phyloP scores from a whole-genome alignment of 2,113 vertebrate genomes.

The Heterochromis multidens region DNA sequence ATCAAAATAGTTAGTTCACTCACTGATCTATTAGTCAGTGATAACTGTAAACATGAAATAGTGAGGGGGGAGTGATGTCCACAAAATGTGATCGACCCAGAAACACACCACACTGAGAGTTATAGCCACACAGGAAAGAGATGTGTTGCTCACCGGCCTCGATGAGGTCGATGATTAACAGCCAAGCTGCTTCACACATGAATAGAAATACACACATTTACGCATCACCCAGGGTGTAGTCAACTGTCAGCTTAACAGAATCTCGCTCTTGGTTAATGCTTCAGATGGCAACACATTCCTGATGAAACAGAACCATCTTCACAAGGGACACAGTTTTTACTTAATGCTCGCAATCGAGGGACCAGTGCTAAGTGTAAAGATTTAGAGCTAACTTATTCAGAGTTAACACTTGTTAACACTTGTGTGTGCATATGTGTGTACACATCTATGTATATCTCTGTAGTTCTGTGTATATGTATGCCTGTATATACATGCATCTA shows the following conservation, averaged over 20 bases:
- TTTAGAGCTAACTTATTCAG: neutral
- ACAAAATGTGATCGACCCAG: neutral
- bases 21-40: slow-evolving; percentile 1
- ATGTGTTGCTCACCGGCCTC: neutral
- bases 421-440: too few species aligned
- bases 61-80: slow-evolving; percentile 4
- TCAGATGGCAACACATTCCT: slow-evolving; percentile 20
- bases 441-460: too few species aligned
- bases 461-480: too few species aligned
- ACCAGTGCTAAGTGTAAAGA: neutral
- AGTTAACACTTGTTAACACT: neutral
- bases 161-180: slow-evolving; percentile 47
- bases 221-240: slow-evolving; percentile 19
- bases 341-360: neutral
- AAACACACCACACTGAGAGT: neutral
- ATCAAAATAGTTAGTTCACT: neutral
- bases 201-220: slow-evolving; percentile 9
- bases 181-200: slow-evolving; percentile 17
- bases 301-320: slow-evolving; percentile 25
- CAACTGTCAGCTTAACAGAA: neutral
- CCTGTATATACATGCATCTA: too few species aligned
- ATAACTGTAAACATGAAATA: slow-evolving; percentile 2
- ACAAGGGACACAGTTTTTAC: slow-evolving; percentile 16
- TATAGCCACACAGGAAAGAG: neutral
- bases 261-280: neutral